Percentiles rank a stretch among this genome's conserved stretches.
Conservation (phyloP, 2,888 invertebrate species). For the Eupithecia pulchellata region DNA sequence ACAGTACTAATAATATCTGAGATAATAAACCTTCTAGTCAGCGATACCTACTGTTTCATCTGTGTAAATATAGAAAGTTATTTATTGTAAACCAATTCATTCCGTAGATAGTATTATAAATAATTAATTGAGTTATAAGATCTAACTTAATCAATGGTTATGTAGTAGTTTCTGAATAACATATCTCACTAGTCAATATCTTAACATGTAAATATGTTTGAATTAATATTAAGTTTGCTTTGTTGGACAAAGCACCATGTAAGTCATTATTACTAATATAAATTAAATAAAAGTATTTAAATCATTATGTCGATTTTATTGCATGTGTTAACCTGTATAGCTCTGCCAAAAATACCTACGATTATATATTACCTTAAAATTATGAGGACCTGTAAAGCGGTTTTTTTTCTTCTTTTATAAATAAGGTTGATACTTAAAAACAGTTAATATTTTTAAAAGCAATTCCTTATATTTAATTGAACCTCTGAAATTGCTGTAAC, state of each 20-base stretch:
- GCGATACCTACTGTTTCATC: background rate
- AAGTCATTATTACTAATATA: constrained; percentile 28
- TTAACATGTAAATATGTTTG: constrained; percentile 51
- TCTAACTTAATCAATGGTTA: constrained; percentile 5
- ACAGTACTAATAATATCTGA: background rate
- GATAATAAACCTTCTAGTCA: constrained; percentile 29
- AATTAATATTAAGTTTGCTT: constrained; percentile 42
- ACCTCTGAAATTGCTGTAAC: background rate
- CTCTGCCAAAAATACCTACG: no score
- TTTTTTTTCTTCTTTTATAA: no score
- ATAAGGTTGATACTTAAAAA: no score
- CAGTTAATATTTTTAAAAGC: background rate
- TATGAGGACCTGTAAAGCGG: no score
- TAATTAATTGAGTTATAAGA: background rate
- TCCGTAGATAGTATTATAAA: constrained; percentile 1
- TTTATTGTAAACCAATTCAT: constrained; percentile 15
- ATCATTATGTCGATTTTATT: background rate
- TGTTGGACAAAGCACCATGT: constrained; percentile 31
- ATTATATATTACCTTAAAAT: no score
- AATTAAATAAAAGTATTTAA: constrained; percentile 23
- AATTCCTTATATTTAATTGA: background rate
- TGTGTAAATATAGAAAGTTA: constrained; percentile 22
- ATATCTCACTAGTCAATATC: constrained; percentile 23
- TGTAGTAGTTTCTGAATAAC: constrained; percentile 12
- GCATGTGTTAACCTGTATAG: background rate